These are phyloP conservation scores for Dolichotis patagonum DNA, from an alignment of 2,113 vertebrate genomes.

Conservation along the genomic window DNA sequence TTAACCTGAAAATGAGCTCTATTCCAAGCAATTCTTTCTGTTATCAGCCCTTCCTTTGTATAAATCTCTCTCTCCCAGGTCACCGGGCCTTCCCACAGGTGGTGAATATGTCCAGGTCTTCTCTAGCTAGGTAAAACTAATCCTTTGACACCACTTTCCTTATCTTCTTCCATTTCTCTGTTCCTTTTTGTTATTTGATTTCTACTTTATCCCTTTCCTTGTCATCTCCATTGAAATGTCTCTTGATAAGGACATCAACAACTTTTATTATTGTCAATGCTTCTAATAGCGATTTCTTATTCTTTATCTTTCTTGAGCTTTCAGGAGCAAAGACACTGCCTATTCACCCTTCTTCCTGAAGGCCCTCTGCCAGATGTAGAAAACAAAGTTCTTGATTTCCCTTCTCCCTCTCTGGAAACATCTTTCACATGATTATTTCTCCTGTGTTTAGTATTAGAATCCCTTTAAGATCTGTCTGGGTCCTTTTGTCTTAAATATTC, in stretches of 20 bases:
- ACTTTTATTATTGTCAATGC: not conserved
- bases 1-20: not conserved
- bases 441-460: not conserved
- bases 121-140: conserved; percentile 3
- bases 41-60: not conserved
- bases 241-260: not conserved
- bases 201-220: not conserved
- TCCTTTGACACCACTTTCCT: not conserved
- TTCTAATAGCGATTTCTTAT: not conserved
- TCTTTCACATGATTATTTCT: not conserved
- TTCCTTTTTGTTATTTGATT: not conserved
- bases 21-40: not conserved
- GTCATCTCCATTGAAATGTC: not conserved
- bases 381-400: not conserved
- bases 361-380: not conserved
- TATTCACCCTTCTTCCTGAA: not conserved
- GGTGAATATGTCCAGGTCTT: not conserved
- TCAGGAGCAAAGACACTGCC: not conserved
- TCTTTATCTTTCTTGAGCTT: not conserved
- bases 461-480: not conserved
- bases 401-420: not conserved
- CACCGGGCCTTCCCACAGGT: not conserved
- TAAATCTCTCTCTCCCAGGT: not conserved
- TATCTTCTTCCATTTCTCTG: not conserved
- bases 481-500: not conserved